Percentiles rank a stretch among this genome's conserved stretches.
phyloP scores from a whole-genome alignment of 1,140 invertebrate species.

The Tyrophagus putrescentiae region DNA sequence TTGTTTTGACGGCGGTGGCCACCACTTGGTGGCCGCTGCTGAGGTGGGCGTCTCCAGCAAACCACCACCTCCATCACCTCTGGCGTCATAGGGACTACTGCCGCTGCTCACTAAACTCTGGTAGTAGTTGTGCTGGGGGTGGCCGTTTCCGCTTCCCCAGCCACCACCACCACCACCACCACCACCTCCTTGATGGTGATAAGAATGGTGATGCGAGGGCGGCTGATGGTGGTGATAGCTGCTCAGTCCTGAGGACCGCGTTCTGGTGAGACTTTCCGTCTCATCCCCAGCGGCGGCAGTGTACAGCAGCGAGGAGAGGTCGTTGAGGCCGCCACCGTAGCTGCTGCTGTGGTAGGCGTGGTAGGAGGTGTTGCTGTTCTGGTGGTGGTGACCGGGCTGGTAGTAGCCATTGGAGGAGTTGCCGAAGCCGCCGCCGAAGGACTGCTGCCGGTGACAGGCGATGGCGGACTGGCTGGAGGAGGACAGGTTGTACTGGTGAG shows the following conservation, averaged over 20 bases:
- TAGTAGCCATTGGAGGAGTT: no score
- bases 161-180: not conserved
- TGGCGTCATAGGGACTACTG: no score
- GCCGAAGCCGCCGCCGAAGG: no score
- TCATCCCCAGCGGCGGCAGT: not conserved
- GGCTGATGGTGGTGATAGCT: slow-evolving; percentile 4
- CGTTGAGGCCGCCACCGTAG: slow-evolving; percentile 7
- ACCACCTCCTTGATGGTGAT: slow-evolving; percentile 1
- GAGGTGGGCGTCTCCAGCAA: not conserved
- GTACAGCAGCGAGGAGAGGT: not conserved
- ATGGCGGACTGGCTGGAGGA: not conserved
- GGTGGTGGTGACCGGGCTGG: no score
- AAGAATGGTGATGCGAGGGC: not conserved
- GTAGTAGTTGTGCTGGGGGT: not conserved
- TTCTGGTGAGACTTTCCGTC: not conserved
- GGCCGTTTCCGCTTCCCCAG: not conserved
- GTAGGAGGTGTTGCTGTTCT: no score
- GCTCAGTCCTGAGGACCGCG: not conserved
- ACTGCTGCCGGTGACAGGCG: no score
- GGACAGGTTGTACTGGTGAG: not conserved
- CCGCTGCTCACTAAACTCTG: no score
- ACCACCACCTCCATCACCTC: no score
- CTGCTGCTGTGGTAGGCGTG: slow-evolving; percentile 3
- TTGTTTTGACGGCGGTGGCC: not conserved
- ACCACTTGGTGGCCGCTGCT: not conserved